Conservation (phyloP, 2,888 invertebrate genomes). For the Sipha maydis region DNA sequence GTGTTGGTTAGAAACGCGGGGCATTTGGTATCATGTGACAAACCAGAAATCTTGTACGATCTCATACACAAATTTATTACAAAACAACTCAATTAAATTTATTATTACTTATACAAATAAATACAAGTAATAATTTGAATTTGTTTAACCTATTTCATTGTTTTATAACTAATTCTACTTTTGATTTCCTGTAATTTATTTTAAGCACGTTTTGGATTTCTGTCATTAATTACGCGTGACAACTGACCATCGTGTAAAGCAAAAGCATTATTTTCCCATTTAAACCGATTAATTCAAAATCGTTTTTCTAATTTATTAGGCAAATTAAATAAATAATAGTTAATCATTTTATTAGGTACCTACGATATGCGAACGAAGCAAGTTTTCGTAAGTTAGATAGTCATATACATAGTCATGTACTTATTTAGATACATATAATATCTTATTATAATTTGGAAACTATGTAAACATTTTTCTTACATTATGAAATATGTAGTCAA, state of each 20-base stretch:
- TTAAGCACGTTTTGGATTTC: background rate
- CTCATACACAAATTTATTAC: conserved; percentile 70
- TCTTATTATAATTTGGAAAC: no score
- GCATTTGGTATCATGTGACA: conserved; percentile 84
- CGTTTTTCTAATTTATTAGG: background rate
- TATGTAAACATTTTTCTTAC: no score
- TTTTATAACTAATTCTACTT: background rate
- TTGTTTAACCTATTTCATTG: background rate
- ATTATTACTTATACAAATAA: background rate
- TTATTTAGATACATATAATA: no score
- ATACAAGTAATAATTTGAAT: background rate
- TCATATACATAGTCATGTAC: no score
- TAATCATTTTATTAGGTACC: no score
- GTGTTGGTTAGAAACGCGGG: conserved; percentile 82
- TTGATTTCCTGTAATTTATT: background rate
- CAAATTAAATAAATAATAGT: background rate
- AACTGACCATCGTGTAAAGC: background rate
- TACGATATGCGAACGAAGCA: no score
- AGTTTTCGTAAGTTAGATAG: no score
- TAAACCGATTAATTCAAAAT: background rate
- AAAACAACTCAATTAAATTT: conserved; percentile 47
- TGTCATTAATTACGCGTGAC: background rate
- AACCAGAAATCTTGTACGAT: conserved; percentile 81
- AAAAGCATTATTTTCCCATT: background rate
- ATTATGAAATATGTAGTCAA: no score